Percentiles rank a stretch among this genome's conserved stretches.
Evolutionary conservation across 2,888 invertebrate genomes (phyloP).

Genomic region (Ernsta delagoae): DNA sequence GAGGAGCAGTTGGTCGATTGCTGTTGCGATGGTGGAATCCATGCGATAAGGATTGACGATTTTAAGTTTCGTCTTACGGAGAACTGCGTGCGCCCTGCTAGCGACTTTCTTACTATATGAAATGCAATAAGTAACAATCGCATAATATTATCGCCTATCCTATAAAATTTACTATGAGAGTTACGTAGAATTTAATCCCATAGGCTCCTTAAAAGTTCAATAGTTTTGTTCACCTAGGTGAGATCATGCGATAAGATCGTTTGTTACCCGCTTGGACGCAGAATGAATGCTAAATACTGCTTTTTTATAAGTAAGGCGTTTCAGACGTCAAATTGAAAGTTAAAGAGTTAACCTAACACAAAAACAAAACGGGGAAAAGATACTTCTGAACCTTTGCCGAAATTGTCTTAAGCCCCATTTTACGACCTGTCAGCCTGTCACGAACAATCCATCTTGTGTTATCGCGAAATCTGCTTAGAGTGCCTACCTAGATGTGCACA

Average conservation of each 20-base stretch:
- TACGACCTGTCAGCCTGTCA: background rate
- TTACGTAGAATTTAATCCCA: background rate
- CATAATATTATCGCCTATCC: background rate
- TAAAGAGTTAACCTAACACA: too few species aligned
- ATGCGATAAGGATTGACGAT: too few species aligned
- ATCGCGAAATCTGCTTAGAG: background rate
- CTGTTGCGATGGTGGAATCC: background rate
- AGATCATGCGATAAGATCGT: conserved; percentile 11
- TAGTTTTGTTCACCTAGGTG: background rate
- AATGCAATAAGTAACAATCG: too few species aligned
- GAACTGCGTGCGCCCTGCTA: too few species aligned
- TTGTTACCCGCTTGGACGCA: conserved; percentile 7
- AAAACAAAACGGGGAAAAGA: background rate
- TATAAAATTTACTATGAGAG: background rate
- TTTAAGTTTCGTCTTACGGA: too few species aligned
- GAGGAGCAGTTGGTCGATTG: background rate
- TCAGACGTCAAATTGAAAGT: background rate
- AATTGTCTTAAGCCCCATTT: background rate
- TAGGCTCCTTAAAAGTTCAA: background rate
- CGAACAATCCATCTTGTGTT: background rate
- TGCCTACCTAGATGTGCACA: background rate
- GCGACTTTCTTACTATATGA: too few species aligned
- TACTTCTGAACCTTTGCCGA: background rate
- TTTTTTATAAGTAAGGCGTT: background rate
- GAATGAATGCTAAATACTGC: conserved; percentile 3